Conservation (phyloP, 2,797 vertebrate species). For the Urocyon cinereoargenteus region DNA sequence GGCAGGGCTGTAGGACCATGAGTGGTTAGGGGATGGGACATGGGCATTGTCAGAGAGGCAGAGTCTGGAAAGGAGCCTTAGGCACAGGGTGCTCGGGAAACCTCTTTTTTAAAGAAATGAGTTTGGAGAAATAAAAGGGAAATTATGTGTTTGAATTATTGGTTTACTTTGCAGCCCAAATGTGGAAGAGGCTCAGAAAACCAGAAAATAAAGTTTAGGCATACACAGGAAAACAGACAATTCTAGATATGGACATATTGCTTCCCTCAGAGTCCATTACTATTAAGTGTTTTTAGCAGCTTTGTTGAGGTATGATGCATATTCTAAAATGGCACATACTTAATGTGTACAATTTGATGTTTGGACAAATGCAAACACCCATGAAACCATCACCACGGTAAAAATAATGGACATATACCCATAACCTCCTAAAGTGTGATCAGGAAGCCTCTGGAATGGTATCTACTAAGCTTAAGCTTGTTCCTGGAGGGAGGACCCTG, state of each 20-base stretch:
- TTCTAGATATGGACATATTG: background rate
- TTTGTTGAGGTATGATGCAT: background rate
- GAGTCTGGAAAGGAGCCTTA: background rate
- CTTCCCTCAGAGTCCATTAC: background rate
- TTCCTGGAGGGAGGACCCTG: background rate
- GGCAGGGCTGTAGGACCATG: background rate
- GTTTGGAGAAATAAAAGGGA: background rate
- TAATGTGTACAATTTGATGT: background rate
- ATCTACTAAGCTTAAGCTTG: background rate
- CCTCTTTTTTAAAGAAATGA: background rate
- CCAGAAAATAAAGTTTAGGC: background rate
- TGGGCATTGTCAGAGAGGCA: background rate
- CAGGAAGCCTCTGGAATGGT: background rate
- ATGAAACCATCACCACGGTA: background rate
- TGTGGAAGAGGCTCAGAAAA: background rate
- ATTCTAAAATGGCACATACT: background rate
- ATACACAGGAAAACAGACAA: background rate
- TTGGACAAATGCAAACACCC: no score
- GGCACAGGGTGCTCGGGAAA: background rate
- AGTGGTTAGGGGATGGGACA: accelerated
- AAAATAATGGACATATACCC: background rate
- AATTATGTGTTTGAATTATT: background rate
- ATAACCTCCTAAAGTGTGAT: background rate
- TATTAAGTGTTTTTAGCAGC: background rate
- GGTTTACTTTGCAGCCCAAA: background rate